Base-by-base conservation (phyloP, 2,113 vertebrate genomes). In the Podocnemis expansa region DNA sequence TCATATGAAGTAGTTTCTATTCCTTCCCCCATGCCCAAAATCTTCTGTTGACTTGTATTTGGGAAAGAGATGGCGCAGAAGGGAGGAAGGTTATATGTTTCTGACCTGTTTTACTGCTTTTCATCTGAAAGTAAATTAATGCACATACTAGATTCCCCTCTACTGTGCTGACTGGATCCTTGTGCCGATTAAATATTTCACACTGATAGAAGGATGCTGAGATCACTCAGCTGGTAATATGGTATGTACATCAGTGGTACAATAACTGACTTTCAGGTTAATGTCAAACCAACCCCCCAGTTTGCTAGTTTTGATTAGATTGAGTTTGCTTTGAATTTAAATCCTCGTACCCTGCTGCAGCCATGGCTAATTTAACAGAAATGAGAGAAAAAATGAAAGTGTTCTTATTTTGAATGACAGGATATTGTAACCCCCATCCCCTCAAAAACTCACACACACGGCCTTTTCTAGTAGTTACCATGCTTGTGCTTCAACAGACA, bases 51-150 rank as follows among this genome's bases (percentile, higher is more conserved):
- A 88, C 89, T 93, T 78, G 84, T 56, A 80, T 93, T 9, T 96
- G 55, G 78, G 55, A 43, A 49, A 45, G 27, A 49, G 34, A 43
- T 49, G 47, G 43, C 45, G 56, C 87, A 93, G 83, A 85, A 51
- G 55, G 91, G 88, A 78, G 80, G 84, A 56, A 96, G 97, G 87
- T 94, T 96, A 78, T 80, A 10, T 92, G 87, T 93, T 94, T 95
- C 91, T 94, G 96, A 96, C 92, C 95, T 90, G 90, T 94, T 95
- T 96, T 97, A 92, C 91, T 96, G 95, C 94, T 97, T 97, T 97
- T 95, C 96, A 89, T 67, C 89, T 93, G 92, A 83, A 87, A 97
- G 92, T 95, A 95, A 97, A 97, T 97, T 85, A 96, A 96, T 93
- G 93, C 94, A 89, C 92, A 60, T 49, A 5, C 87, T 47, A 34